Conservation (phyloP, 2,113 vertebrate genomes). For the Redunca redunca region DNA sequence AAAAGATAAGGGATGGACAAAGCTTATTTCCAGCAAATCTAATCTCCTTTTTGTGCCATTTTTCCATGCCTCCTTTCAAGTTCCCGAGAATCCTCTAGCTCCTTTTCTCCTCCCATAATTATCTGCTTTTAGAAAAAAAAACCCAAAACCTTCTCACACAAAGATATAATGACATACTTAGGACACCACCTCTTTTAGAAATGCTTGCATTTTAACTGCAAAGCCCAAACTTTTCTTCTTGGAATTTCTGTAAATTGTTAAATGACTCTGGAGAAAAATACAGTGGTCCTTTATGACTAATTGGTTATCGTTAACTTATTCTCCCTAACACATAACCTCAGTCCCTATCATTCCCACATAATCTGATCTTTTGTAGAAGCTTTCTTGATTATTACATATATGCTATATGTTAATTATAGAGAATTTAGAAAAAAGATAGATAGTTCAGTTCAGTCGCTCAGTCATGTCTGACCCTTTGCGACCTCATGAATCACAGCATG, state of each 20-base stretch:
- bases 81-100: not conserved
- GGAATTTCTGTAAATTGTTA: not conserved
- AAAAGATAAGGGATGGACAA: not conserved
- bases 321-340: not conserved
- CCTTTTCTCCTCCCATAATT: not conserved
- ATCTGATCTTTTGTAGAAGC: not conserved
- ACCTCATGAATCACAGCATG: too few relatives aligned
- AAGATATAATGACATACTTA: not conserved
- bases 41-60: not conserved
- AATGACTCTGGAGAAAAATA: not conserved
- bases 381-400: not conserved
- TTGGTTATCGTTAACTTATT: not conserved
- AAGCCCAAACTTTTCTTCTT: not conserved
- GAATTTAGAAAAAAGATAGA: not conserved
- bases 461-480: rapidly evolving
- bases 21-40: not conserved
- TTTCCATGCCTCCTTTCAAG: not conserved
- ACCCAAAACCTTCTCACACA: not conserved
- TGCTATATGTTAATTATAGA: not conserved
- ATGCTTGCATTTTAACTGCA: not conserved
- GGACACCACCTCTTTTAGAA: not conserved
- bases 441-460: too few relatives aligned
- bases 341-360: not conserved
- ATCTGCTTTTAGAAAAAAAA: not conserved
- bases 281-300: not conserved